phyloP scores from a whole-genome alignment of 30 jellyfish, hydroid and myxozoan genomes.

The Hydra vulgaris region DNA sequence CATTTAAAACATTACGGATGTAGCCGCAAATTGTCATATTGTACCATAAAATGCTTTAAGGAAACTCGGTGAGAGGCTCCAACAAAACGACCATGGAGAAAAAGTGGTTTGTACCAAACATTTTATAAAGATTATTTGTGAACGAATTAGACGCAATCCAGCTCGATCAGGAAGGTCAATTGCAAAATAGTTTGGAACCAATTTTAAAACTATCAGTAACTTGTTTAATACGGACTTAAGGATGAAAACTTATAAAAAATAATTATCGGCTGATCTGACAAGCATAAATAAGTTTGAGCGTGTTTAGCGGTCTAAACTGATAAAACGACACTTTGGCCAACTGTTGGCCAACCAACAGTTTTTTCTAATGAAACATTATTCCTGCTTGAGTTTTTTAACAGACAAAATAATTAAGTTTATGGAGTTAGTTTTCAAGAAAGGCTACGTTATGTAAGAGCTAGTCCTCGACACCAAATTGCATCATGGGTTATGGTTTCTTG shows the following conservation, averaged over 20 bases:
- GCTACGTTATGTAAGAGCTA: background rate
- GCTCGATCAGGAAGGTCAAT: background rate
- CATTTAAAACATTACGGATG: background rate
- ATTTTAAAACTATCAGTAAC: background rate
- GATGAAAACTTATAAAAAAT: too few species aligned
- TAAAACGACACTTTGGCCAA: background rate
- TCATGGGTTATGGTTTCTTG: background rate
- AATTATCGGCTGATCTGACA: background rate
- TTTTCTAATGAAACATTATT: background rate
- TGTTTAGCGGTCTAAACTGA: background rate
- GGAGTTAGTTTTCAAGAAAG: background rate
- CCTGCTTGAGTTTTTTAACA: background rate
- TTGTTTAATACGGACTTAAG: too few species aligned
- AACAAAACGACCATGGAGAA: background rate
- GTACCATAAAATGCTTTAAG: background rate
- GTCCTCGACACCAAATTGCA: background rate
- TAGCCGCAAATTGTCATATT: background rate
- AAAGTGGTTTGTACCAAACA: background rate
- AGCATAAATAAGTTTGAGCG: background rate
- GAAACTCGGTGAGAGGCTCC: background rate
- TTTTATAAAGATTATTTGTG: background rate
- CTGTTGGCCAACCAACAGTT: background rate
- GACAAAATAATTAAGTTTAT: background rate
- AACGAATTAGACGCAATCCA: background rate
- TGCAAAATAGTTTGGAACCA: background rate